Base-by-base conservation (phyloP, 1,140 invertebrate genomes). In the Pachypeltis micranthus region DNA sequence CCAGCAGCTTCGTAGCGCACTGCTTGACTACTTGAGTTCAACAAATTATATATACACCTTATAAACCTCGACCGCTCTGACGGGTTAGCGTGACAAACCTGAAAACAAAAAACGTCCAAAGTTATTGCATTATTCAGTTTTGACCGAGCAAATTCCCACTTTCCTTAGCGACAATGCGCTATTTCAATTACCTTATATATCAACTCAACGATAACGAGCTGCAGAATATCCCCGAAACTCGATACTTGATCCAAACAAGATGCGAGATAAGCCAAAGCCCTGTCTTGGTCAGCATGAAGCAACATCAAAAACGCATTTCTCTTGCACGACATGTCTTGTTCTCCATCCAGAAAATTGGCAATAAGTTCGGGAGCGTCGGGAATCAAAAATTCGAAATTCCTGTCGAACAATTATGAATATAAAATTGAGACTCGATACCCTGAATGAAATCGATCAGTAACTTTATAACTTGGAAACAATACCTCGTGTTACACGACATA, bases 111-210 rank as follows among this genome's bases (percentile, higher is more conserved):
- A 56, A 21, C n/a, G n/a, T n/a, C n/a, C n/a, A n/a, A n/a, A n/a
- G n/a, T n/a, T n/a, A n/a, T n/a, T n/a, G n/a, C n/a, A n/a, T n/a
- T n/a, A n/a, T n/a, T n/a, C n/a, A n/a, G n/a, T n/a, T n/a, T n/a
- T n/a, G n/a, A n/a, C n/a, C n/a, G n/a, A n/a, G n/a, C n/a, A n/a
- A n/a, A n/a, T n/a, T n/a, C n/a, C n/a, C n/a, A n/a, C n/a, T n/a
- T n/a, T n/a, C n/a, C n/a, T n/a, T n/a, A n/a, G n/a, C n/a, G n/a
- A n/a, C n/a, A n/a, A n/a, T n/a, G n/a, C n/a, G n/a, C n/a, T n/a
- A n/a, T 70, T n/a, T n/a, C n/a, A n/a, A n/a, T n/a, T n/a, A 96
- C 95, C 83, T 99, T 99, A 72, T 99, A 99, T 70, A 99, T 99
- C 0, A 99, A 80, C 76, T 99, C 96, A 0, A 99, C 96, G 72